Percentiles rank a stretch among this genome's conserved stretches.
These are phyloP conservation scores for Alligator mississippiensis DNA, from an alignment of 2,113 vertebrate genomes.

Conservation along the genomic window DNA sequence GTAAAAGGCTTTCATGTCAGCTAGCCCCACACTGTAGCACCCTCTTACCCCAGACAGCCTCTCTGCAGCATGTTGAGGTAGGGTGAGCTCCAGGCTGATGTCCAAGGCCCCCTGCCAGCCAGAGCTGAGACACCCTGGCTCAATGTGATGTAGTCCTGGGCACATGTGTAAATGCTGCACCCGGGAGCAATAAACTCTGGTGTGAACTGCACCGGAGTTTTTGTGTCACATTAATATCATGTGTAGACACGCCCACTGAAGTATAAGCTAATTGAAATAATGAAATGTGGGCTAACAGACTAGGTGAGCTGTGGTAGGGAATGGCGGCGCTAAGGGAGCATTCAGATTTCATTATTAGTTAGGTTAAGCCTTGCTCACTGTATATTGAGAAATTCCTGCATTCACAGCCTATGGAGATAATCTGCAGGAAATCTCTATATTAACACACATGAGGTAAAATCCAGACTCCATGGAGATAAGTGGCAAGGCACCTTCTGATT, in stretches of 20 bases:
- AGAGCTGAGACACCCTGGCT: too few relatives aligned
- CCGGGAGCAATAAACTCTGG: too few relatives aligned
- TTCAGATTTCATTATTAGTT: constrained; percentile 24
- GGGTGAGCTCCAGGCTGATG: too few relatives aligned
- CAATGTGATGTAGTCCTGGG: too few relatives aligned
- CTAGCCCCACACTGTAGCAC: too few relatives aligned
- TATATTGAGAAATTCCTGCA: not conserved
- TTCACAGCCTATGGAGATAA: not conserved
- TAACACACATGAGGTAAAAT: not conserved
- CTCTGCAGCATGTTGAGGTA: too few relatives aligned
- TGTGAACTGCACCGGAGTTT: too few relatives aligned
- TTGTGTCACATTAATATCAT: too few relatives aligned
- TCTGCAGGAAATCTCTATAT: not conserved
- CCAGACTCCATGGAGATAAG: not conserved
- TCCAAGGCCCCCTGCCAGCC: too few relatives aligned
- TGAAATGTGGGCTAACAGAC: constrained; percentile 25
- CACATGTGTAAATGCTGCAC: too few relatives aligned
- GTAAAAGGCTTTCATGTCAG: too few relatives aligned
- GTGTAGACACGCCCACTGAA: not conserved
- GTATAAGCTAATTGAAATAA: not conserved
- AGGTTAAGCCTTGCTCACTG: not conserved
- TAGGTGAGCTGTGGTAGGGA: not conserved
- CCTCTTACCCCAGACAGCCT: too few relatives aligned
- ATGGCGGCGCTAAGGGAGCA: not conserved
- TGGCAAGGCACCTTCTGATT: not conserved